Evolutionary conservation across 2,797 vertebrate genomes (phyloP).

Genomic region (Diglossa cyanea): DNA sequence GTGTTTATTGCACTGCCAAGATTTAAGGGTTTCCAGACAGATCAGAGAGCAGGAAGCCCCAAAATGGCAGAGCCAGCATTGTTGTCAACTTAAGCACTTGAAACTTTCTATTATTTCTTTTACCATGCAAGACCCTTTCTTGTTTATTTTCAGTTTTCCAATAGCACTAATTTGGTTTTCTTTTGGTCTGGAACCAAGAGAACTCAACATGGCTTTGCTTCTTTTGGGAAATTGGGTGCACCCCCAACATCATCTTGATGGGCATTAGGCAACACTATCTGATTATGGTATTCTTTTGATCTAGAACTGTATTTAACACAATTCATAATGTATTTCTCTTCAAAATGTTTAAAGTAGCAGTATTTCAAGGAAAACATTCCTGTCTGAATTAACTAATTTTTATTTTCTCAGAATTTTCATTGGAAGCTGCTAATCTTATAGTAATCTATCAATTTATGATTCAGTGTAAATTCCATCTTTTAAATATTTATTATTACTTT

Average conservation of each 20-base stretch:
- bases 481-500: neutral
- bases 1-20: neutral
- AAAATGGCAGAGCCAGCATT: neutral
- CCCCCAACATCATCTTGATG: neutral
- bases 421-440: neutral
- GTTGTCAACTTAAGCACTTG: neutral
- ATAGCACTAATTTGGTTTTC: neutral
- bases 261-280: neutral
- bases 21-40: neutral
- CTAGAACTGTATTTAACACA: neutral
- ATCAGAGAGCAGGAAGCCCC: neutral
- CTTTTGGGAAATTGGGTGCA: neutral
- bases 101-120: neutral
- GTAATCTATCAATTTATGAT: neutral
- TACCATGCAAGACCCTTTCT: neutral
- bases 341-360: neutral
- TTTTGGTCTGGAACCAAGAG: neutral
- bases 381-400: neutral
- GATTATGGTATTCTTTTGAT: neutral
- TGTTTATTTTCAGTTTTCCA: neutral
- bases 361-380: neutral
- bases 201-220: neutral
- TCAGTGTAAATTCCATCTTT: neutral
- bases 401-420: neutral
- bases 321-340: neutral